Evolutionary conservation across 2,888 invertebrate species (phyloP).

Genomic region (Dryobota labecula): DNA sequence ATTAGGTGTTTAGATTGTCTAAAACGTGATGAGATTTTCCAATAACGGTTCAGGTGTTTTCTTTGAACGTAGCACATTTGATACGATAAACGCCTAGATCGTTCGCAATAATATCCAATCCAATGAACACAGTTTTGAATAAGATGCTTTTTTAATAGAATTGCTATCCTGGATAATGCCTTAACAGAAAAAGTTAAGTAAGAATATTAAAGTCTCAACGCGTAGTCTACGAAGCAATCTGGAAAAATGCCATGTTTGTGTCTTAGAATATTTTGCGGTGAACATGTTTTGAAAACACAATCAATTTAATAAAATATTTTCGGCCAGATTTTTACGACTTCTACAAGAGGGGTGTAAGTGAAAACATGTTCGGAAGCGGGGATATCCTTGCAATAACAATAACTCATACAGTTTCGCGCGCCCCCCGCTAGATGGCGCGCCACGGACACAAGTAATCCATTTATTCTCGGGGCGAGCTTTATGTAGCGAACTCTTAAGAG

Average conservation of each 20-base stretch:
- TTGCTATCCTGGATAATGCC: conserved; percentile 27
- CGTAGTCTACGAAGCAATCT: conserved; percentile 44
- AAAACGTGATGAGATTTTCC: background rate
- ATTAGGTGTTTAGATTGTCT: background rate
- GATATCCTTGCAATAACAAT: conserved; percentile 89
- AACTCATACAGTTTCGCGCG: conserved; percentile 85
- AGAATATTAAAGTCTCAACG: conserved; percentile 51
- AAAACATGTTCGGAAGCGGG: conserved; percentile 88
- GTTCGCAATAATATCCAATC: conserved; percentile 23
- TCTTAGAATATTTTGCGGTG: conserved; percentile 64
- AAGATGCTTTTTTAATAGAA: conserved; percentile 26
- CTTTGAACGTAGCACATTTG: background rate
- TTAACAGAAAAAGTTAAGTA: conserved; percentile 45
- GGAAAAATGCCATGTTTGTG: conserved; percentile 55
- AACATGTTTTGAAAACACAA: conserved; percentile 77
- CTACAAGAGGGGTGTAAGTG: conserved; percentile 88
- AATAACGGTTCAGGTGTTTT: background rate
- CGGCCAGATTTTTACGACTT: conserved; percentile 86
- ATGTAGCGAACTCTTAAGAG: conserved; percentile 88
- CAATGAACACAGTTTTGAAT: conserved; percentile 30
- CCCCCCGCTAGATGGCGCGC: conserved; percentile 89
- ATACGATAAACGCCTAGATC: conserved; percentile 3
- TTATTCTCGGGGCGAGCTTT: conserved; percentile 90
- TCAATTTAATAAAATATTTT: conserved; percentile 85
- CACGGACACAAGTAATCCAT: conserved; percentile 90